These are phyloP conservation scores for Psittacus erithacus DNA, from an alignment of 2,113 vertebrate genomes.

Conservation along the genomic window DNA sequence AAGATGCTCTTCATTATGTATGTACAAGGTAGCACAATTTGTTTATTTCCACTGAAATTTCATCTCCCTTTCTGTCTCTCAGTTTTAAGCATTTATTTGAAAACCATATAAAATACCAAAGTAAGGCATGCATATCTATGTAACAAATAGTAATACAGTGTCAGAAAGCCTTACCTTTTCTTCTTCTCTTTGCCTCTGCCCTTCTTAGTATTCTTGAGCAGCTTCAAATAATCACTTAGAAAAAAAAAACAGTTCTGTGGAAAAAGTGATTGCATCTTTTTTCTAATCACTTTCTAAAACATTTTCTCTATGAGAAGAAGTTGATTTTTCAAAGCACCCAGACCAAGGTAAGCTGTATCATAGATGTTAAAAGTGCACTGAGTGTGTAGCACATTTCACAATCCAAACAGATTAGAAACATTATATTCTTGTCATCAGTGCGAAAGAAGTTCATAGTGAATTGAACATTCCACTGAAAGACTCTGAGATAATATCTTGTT, in stretches of 20 bases:
- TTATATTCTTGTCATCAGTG: not conserved
- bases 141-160: not conserved
- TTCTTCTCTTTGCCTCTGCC: not conserved
- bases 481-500: not conserved
- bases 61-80: not conserved
- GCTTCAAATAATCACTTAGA: not conserved
- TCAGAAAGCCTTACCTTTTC: not conserved
- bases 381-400: not conserved
- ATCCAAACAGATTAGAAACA: not conserved
- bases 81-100: not conserved
- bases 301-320: not conserved
- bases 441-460: not conserved
- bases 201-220: not conserved
- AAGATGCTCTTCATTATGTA: not conserved
- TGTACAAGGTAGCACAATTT: not conserved
- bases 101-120: not conserved
- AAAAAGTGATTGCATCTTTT: not conserved
- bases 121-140: not conserved
- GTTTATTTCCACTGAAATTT: not conserved
- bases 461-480: not conserved
- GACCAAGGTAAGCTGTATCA: not conserved
- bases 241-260: fast-evolving
- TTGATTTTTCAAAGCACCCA: not conserved
- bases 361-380: not conserved
- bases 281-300: not conserved